phyloP scores from a whole-genome alignment of 2,797 vertebrate species.

The Austrolebias charrua region DNA sequence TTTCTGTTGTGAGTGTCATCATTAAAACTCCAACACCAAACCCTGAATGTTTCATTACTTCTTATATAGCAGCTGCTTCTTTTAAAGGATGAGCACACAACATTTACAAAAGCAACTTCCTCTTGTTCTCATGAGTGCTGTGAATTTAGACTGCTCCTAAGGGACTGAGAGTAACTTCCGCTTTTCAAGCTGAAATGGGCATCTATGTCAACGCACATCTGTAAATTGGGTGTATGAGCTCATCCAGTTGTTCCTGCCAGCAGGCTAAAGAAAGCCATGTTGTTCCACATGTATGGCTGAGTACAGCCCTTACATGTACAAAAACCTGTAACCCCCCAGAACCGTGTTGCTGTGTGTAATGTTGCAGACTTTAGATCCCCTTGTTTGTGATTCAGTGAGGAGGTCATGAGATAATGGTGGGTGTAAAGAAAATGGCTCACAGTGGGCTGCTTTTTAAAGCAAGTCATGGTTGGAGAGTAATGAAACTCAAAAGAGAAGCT shows the following conservation, averaged over 20 bases:
- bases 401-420: slow-evolving; percentile 12
- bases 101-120: slow-evolving; percentile 41
- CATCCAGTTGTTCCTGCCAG: slow-evolving; percentile 60
- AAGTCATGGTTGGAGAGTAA: neutral
- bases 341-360: slow-evolving; percentile 15
- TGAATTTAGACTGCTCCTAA: slow-evolving; percentile 43
- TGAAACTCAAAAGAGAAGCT: slow-evolving; percentile 4
- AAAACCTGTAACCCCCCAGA: slow-evolving; percentile 5
- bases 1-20: no score
- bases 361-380: slow-evolving; percentile 12
- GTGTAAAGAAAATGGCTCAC: slow-evolving; percentile 24
- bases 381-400: slow-evolving; percentile 21
- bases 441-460: slow-evolving; percentile 23
- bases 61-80: slow-evolving; percentile 4
- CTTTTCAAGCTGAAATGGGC: slow-evolving; percentile 58
- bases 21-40: no score
- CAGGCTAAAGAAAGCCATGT: slow-evolving; percentile 54
- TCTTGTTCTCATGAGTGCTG: slow-evolving; percentile 40
- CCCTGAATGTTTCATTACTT: neutral
- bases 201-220: slow-evolving; percentile 47
- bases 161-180: slow-evolving; percentile 60
- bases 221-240: slow-evolving; percentile 52
- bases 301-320: slow-evolving; percentile 65
- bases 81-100: slow-evolving; percentile 5
- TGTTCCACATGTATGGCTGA: slow-evolving; percentile 39